Conservation (phyloP, 2,113 vertebrate genomes). For the Scartelaos histophorus region DNA sequence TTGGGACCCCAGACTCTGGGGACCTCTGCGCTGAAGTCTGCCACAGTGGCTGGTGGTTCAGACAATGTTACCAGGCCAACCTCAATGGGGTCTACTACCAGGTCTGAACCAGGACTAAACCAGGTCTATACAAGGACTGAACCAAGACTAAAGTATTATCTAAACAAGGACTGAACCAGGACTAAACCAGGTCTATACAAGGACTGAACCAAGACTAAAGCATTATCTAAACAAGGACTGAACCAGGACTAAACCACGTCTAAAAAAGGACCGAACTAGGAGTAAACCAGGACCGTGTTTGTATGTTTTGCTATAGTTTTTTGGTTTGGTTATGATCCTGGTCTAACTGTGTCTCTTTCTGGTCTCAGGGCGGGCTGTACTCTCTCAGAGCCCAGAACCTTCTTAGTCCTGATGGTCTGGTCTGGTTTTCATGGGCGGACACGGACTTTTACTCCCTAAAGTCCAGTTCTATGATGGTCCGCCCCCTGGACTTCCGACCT, state of each 20-base stretch:
- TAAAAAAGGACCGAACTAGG: too few relatives aligned
- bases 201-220: too few relatives aligned
- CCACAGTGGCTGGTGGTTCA: constrained; percentile 87
- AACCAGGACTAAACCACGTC: too few relatives aligned
- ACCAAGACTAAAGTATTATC: too few relatives aligned
- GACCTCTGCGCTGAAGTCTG: constrained; percentile 85
- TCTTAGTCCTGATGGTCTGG: constrained; percentile 79
- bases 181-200: neutral
- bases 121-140: neutral
- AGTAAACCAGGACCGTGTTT: neutral
- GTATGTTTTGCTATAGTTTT: neutral
- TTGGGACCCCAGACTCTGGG: constrained; percentile 83
- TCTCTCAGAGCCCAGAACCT: constrained; percentile 71
- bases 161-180: neutral
- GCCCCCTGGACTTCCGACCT: constrained; percentile 75
- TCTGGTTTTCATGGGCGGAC: constrained; percentile 87
- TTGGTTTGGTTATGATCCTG: neutral
- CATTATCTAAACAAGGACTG: too few relatives aligned
- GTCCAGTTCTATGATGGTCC: constrained; percentile 85
- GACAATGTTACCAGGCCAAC: constrained; percentile 87
- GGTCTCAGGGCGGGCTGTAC: constrained; percentile 78
- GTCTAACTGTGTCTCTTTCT: neutral
- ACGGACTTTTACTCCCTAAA: constrained; percentile 85
- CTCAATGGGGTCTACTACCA: constrained; percentile 87
- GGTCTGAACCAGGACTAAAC: constrained; percentile 35